These are phyloP conservation scores for Bovichtus diacanthus DNA, from an alignment of 2,797 vertebrate species.

Conservation along the genomic window DNA sequence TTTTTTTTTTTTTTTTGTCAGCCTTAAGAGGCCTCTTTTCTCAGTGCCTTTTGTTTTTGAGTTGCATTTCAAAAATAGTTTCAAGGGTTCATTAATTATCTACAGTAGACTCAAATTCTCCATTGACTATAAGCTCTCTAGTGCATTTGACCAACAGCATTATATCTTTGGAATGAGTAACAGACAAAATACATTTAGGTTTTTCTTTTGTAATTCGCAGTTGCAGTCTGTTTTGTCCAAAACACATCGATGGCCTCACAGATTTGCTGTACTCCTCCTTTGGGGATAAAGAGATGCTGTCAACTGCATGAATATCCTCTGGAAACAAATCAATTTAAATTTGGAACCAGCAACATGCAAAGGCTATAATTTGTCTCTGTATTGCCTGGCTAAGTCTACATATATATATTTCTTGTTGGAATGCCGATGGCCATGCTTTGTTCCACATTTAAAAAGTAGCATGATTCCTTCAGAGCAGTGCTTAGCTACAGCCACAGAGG, in stretches of 20 bases:
- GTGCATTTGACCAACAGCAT: slow-evolving; percentile 61
- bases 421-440: slow-evolving; percentile 50
- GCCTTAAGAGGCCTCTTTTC: slow-evolving; percentile 54
- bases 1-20: slow-evolving; percentile 49
- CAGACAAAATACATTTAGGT: slow-evolving; percentile 38
- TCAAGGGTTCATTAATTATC: slow-evolving; percentile 75
- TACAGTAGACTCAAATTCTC: slow-evolving; percentile 46
- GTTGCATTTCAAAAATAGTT: slow-evolving; percentile 56
- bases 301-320: slow-evolving; percentile 47
- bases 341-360: slow-evolving; percentile 51
- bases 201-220: slow-evolving; percentile 52
- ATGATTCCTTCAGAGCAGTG: slow-evolving; percentile 29
- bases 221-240: slow-evolving; percentile 43
- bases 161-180: slow-evolving; percentile 54
- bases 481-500: slow-evolving; percentile 21
- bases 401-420: slow-evolving; percentile 38
- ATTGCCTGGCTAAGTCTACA: slow-evolving; percentile 7
- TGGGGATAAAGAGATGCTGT: slow-evolving; percentile 50
- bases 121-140: slow-evolving; percentile 68
- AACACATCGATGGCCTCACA: slow-evolving; percentile 34
- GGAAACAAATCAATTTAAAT: slow-evolving; percentile 64
- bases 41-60: slow-evolving; percentile 52
- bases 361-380: slow-evolving; percentile 47
- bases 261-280: slow-evolving; percentile 46
- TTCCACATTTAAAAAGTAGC: slow-evolving; percentile 50